Evolutionary conservation across 1,140 invertebrate species (phyloP), one percentile per base, ranked within the genome.

Genomic region (Trialeurodes vaporariorum): DNA sequence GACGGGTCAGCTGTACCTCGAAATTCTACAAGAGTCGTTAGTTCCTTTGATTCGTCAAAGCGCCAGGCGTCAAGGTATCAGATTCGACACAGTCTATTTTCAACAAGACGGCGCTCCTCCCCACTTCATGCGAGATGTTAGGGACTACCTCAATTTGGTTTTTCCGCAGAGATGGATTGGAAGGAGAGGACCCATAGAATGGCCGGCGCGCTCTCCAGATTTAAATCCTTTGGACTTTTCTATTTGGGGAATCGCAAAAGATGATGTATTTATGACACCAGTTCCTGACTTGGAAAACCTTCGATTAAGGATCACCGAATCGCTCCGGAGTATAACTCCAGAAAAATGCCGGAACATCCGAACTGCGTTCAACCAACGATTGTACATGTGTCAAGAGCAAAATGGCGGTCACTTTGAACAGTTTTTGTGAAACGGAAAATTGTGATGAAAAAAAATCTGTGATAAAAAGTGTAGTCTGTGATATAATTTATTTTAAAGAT

Each of bases 141-240:
- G 74, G 13, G 22, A 71, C 59, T 76, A 69, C 62, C 66, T 79
- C 24, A 71, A 80, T 64, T 65, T 66, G 59, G 67, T 58, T 65
- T 79, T 78, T 75, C 75, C 76, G 24, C 69, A 71, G 9, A 72
- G 72, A 66, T 80, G 77, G 76, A 79, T 81, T 69, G 78, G 78
- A 26, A 71, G 76, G 67, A 67, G 70, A 67, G 76, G 79, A 25
- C 67, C 76, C 49, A 73, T 80, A 58, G 66, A 72, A 63, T 81
- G 78, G 79, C 76, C 76, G 65, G 71, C 78, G 23, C 70, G 78
- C 65, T 79, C 75, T 61, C 76, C 75, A 34, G 79, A 81, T 72
- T 70, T 80, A 61, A 76, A 71, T 26, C 76, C 75, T 27, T 65
- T 76, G 25, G 77, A 80, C 74, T 81, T 77, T 75, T 77, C 77